Conservation (phyloP, 2,113 vertebrate genomes). For the Aldabrachelys gigantea region DNA sequence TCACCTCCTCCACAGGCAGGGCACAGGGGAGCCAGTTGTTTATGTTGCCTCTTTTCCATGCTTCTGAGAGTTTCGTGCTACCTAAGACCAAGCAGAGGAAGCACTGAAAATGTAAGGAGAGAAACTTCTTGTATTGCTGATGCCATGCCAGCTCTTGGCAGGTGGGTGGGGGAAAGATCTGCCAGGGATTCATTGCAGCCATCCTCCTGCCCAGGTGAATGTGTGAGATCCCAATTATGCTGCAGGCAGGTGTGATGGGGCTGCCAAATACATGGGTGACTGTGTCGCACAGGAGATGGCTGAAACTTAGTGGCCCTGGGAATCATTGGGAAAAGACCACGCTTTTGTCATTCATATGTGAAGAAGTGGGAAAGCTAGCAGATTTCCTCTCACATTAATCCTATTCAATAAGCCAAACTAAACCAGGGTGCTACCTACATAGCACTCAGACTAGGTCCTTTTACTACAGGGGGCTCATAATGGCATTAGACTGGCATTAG, state of each 20-base stretch:
- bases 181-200: not conserved
- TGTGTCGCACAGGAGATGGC: not conserved
- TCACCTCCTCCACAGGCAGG: not conserved
- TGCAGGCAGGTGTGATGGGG: not conserved
- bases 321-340: not conserved
- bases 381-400: not conserved
- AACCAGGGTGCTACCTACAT: not conserved
- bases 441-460: not conserved
- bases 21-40: not conserved
- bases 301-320: not conserved
- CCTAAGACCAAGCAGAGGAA: not conserved
- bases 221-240: not conserved
- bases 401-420: not conserved
- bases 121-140: not conserved
- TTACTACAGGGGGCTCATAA: not conserved
- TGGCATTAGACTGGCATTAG: not conserved
- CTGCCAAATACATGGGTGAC: not conserved
- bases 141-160: not conserved
- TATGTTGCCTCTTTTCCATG: not conserved
- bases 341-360: not conserved
- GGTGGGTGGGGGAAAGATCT: not conserved
- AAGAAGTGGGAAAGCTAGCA: not conserved
- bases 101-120: not conserved
- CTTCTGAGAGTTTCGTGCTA: not conserved
- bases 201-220: not conserved